These are phyloP conservation scores for Maniola jurtina DNA, from an alignment of 1,140 invertebrate species.

Conservation along the genomic window DNA sequence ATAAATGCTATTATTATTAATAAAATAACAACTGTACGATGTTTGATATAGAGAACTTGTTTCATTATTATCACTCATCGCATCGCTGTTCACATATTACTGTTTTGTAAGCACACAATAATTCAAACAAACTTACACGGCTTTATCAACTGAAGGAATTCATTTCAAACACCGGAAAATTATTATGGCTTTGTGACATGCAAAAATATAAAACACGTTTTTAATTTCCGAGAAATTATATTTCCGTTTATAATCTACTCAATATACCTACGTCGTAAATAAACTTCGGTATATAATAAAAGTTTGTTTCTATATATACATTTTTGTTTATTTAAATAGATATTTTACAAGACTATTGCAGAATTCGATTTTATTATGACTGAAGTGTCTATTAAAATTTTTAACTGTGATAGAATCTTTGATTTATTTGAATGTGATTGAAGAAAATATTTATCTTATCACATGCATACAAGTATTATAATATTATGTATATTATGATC, in stretches of 20 bases:
- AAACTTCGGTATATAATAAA: slow-evolving; percentile 6
- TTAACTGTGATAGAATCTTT: not conserved
- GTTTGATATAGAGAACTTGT: slow-evolving; percentile 19
- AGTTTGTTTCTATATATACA: not conserved
- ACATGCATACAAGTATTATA: slow-evolving; percentile 18
- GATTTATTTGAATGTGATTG: not conserved
- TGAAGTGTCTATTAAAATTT: not conserved
- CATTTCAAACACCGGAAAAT: slow-evolving; percentile 38
- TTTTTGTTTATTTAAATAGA: not conserved
- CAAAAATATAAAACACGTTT: slow-evolving; percentile 26
- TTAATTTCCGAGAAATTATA: slow-evolving; percentile 37
- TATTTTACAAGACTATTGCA: slow-evolving; percentile 2
- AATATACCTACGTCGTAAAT: slow-evolving; percentile 16
- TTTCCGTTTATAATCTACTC: slow-evolving; percentile 29
- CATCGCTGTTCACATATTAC: slow-evolving; percentile 6
- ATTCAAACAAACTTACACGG: not conserved
- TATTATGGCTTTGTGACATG: not conserved
- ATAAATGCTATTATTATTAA: slow-evolving; percentile 24
- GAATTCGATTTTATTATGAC: not conserved
- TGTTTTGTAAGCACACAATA: not conserved
- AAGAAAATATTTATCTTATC: slow-evolving; percentile 11
- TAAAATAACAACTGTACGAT: slow-evolving; percentile 23
- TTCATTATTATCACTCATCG: slow-evolving; percentile 27
- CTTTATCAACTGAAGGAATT: slow-evolving; percentile 25
- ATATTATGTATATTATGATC: slow-evolving; percentile 6